phyloP scores from a whole-genome alignment of 2,113 vertebrate genomes.

The Limanda limanda region DNA sequence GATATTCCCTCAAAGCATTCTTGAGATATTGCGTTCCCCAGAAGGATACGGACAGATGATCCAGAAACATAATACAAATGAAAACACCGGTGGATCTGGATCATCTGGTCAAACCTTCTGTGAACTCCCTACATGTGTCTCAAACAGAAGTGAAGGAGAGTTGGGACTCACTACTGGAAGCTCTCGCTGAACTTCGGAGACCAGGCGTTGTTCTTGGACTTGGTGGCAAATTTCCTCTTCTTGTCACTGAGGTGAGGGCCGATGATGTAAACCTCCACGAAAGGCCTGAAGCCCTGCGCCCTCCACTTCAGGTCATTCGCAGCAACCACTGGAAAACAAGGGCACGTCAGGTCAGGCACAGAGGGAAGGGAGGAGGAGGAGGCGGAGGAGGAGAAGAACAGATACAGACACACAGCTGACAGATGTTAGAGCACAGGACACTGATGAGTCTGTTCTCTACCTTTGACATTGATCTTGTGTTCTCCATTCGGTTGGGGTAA shows the following conservation, averaged over 20 bases:
- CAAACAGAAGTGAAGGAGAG: neutral
- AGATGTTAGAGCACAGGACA: neutral
- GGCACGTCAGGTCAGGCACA: neutral
- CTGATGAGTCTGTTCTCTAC: constrained; percentile 71
- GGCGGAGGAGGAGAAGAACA: neutral
- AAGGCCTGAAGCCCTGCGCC: constrained; percentile 96
- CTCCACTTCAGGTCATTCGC: constrained; percentile 90
- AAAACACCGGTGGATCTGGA: neutral
- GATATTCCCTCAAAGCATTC: too few relatives aligned
- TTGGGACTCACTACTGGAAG: constrained; percentile 92
- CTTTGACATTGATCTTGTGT: constrained; percentile 95
- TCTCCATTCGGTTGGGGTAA: constrained; percentile 91
- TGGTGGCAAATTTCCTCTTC: constrained; percentile 97
- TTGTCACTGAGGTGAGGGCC: constrained; percentile 97
- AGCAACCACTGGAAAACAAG: constrained; percentile 70
- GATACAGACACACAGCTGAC: neutral
- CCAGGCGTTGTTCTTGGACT: constrained; percentile 99
- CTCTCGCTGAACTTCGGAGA: constrained; percentile 95
- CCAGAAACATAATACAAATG: too few relatives aligned
- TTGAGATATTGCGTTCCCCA: too few relatives aligned
- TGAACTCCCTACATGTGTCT: neutral
- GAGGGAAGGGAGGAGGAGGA: neutral
- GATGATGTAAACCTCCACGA: constrained; percentile 96
- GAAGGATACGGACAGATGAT: neutral
- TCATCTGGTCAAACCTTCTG: neutral